These are phyloP conservation scores for Lathronympha strigana DNA, from an alignment of 2,888 invertebrate genomes.

Conservation along the genomic window DNA sequence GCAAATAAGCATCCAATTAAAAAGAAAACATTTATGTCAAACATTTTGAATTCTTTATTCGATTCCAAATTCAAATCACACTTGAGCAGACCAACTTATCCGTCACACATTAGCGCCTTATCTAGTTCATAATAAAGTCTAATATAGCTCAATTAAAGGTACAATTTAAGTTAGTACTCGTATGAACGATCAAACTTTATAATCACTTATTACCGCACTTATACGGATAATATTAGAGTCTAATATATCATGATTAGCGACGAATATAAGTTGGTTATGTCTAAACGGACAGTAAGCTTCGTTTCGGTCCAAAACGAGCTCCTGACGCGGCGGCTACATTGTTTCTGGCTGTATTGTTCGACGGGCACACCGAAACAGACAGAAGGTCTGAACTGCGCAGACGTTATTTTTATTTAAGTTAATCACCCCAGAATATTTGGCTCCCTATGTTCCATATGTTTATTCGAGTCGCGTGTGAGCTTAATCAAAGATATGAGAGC, in stretches of 20 bases:
- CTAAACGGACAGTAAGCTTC: conserved; percentile 44
- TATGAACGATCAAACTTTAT: neutral
- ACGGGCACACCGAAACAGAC: neutral
- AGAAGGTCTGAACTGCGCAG: conserved; percentile 29
- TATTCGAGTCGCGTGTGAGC: too few species aligned
- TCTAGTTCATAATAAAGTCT: neutral
- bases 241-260: conserved; percentile 4
- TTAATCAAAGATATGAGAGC: too few species aligned
- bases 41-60: conserved; percentile 36
- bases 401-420: conserved; percentile 8
- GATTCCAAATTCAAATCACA: conserved; percentile 37
- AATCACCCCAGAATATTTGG: neutral
- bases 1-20: conserved; percentile 4
- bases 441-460: too few species aligned
- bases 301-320: conserved; percentile 59
- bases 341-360: conserved; percentile 46
- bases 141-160: neutral
- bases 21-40: conserved; percentile 39
- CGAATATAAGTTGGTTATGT: conserved; percentile 15
- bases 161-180: conserved; percentile 1
- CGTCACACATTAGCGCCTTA: conserved; percentile 3
- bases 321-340: conserved; percentile 51
- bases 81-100: conserved; percentile 8
- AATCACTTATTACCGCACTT: neutral
- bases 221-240: neutral